Conservation (phyloP, 2,797 vertebrate species). For the Ceyx erithaca region DNA sequence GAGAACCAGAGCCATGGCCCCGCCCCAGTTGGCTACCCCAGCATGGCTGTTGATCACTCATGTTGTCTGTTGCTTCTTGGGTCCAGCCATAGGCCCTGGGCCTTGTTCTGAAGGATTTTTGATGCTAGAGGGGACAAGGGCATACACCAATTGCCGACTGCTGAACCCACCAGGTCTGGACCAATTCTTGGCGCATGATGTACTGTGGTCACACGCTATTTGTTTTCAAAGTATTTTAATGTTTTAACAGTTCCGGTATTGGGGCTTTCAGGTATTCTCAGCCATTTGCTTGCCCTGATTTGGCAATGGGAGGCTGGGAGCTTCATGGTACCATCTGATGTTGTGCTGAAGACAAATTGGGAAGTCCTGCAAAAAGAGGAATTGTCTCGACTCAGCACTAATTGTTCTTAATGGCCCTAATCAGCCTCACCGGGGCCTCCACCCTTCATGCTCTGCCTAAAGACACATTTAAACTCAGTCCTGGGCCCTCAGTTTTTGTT, state of each 20-base stretch:
- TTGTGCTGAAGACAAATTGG: background rate
- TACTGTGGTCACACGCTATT: rapidly evolving
- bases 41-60: rapidly evolving
- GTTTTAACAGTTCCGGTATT: background rate
- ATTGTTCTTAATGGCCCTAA: background rate
- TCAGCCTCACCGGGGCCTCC: background rate
- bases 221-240: background rate
- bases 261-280: background rate
- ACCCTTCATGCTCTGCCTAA: background rate
- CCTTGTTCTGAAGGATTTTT: background rate
- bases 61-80: background rate
- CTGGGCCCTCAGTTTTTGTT: background rate
- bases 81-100: rapidly evolving
- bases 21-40: rapidly evolving
- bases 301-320: background rate
- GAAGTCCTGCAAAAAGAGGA: background rate
- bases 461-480: background rate
- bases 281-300: background rate
- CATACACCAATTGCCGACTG: too few species aligned
- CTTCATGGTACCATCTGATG: rapidly evolving
- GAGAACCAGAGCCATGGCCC: rapidly evolving
- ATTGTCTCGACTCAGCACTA: background rate
- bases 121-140: background rate
- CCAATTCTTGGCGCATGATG: background rate
- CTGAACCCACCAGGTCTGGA: background rate